Evolutionary conservation across 2,888 invertebrate genomes (phyloP).

Genomic region (Notocelia uddmanniana): DNA sequence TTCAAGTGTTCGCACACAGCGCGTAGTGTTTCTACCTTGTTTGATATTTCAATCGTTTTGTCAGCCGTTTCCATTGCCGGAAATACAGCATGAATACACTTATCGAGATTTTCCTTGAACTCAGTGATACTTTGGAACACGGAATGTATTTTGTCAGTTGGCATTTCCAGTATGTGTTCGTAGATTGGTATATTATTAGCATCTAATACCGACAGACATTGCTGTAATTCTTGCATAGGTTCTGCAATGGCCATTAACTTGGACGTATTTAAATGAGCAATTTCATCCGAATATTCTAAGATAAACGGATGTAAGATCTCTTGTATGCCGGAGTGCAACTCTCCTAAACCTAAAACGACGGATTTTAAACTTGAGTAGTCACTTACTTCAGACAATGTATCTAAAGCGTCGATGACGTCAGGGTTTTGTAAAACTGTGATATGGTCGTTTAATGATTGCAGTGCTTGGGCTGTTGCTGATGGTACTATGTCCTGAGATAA

Average conservation of each 20-base stretch:
- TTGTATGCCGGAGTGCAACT: conserved; percentile 68
- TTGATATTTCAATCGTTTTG: conserved; percentile 69
- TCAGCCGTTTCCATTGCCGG: conserved; percentile 68
- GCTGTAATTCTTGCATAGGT: conserved; percentile 72
- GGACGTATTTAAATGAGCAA: conserved; percentile 58
- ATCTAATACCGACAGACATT: conserved; percentile 72
- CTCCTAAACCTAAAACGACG: conserved; percentile 63
- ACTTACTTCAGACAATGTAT: conserved; percentile 70
- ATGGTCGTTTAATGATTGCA: conserved; percentile 70
- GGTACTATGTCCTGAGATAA: conserved; percentile 55
- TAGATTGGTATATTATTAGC: conserved; percentile 73
- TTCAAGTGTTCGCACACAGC: conserved; percentile 67
- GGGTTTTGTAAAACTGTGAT: conserved; percentile 69
- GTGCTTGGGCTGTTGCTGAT: conserved; percentile 68
- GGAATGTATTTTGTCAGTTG: conserved; percentile 68
- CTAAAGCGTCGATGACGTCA: conserved; percentile 69
- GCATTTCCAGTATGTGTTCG: conserved; percentile 71
- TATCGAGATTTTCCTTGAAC: conserved; percentile 69
- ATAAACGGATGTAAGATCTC: conserved; percentile 71
- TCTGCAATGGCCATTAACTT: conserved; percentile 70
- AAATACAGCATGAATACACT: conserved; percentile 65
- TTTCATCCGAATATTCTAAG: conserved; percentile 67
- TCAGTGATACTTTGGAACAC: conserved; percentile 66
- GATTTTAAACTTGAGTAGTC: conserved; percentile 72
- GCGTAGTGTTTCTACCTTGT: conserved; percentile 65